phyloP scores from a whole-genome alignment of 2,888 invertebrate genomes.

The Branchinecta sandiegonensis region DNA sequence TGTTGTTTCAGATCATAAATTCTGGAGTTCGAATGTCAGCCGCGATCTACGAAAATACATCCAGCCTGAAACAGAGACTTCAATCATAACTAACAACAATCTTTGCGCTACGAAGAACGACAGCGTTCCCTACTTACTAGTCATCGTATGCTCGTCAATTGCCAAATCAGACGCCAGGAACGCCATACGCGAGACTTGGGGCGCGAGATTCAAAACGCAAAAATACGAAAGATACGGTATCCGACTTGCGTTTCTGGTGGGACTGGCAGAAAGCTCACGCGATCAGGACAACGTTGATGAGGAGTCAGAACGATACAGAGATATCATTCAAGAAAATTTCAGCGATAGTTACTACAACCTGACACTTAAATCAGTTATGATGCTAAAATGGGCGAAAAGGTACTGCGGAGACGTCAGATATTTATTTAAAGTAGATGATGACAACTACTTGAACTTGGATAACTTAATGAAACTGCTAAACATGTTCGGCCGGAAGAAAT shows the following conservation, averaged over 20 bases:
- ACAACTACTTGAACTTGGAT: slow-evolving; percentile 65
- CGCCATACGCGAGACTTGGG: slow-evolving; percentile 60
- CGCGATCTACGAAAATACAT: slow-evolving; percentile 56
- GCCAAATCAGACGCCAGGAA: slow-evolving; percentile 48
- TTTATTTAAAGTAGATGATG: slow-evolving; percentile 71
- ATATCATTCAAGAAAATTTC: slow-evolving; percentile 69
- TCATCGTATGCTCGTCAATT: slow-evolving; percentile 60
- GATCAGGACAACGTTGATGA: slow-evolving; percentile 47
- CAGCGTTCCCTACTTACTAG: slow-evolving; percentile 44
- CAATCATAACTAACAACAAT: slow-evolving; percentile 39
- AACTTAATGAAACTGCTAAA: slow-evolving; percentile 38
- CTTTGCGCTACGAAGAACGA: slow-evolving; percentile 26
- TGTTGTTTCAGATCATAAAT: too few species aligned
- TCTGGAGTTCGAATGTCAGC: slow-evolving; percentile 55
- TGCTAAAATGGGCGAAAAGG: slow-evolving; percentile 61
- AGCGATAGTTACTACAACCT: slow-evolving; percentile 72
- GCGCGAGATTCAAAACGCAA: slow-evolving; percentile 22
- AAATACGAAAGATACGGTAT: slow-evolving; percentile 27
- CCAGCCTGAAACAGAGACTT: slow-evolving; percentile 51
- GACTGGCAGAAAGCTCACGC: slow-evolving; percentile 44
- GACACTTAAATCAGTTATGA: slow-evolving; percentile 67
- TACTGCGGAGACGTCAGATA: slow-evolving; percentile 49
- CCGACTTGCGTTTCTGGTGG: slow-evolving; percentile 45
- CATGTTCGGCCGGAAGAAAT: slow-evolving; percentile 21
- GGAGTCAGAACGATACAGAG: slow-evolving; percentile 52